A percentile compares a stretch with the other conserved stretches of the same genome.
Evolutionary conservation across 2,113 vertebrate species (phyloP).

Genomic region (Heterotis niloticus): DNA sequence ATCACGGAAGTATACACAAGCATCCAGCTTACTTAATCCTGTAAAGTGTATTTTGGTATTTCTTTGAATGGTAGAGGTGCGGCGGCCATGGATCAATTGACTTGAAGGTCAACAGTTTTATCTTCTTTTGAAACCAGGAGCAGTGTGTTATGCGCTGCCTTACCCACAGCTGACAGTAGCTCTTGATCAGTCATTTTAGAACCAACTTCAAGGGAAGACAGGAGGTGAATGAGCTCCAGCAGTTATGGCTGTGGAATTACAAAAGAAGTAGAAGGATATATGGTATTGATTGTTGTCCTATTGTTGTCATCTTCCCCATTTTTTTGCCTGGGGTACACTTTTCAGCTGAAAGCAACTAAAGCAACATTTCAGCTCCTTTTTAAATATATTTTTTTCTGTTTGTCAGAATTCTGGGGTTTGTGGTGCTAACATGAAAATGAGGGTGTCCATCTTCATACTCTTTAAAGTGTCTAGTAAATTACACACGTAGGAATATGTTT

Average conservation of each 20-base stretch:
- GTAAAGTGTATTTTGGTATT: neutral
- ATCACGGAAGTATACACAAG: neutral
- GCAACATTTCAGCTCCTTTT: conserved; percentile 29
- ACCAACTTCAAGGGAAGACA: neutral
- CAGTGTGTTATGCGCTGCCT: conserved; percentile 5
- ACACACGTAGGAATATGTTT: too few relatives aligned
- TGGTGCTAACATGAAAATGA: conserved; percentile 28
- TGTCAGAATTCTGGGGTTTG: conserved; percentile 38
- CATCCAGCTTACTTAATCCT: neutral
- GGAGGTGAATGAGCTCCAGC: conserved; percentile 11
- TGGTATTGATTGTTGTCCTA: conserved; percentile 7
- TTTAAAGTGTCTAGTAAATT: neutral
- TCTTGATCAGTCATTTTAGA: neutral
- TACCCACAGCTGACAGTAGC: conserved; percentile 2
- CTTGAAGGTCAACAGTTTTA: conserved; percentile 38
- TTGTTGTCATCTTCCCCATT: neutral
- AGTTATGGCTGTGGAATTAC: conserved; percentile 29
- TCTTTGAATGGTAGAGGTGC: conserved; percentile 8
- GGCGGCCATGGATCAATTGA: conserved; percentile 29
- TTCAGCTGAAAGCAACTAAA: conserved; percentile 34
- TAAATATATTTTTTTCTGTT: conserved; percentile 40
- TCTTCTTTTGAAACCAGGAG: conserved; percentile 24
- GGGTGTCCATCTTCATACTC: conserved; percentile 32
- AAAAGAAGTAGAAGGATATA: conserved; percentile 12
- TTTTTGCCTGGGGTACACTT: conserved; percentile 11